Evolutionary conservation across 1,140 invertebrate genomes (phyloP).

Genomic region (Drosophila punjabiensis): DNA sequence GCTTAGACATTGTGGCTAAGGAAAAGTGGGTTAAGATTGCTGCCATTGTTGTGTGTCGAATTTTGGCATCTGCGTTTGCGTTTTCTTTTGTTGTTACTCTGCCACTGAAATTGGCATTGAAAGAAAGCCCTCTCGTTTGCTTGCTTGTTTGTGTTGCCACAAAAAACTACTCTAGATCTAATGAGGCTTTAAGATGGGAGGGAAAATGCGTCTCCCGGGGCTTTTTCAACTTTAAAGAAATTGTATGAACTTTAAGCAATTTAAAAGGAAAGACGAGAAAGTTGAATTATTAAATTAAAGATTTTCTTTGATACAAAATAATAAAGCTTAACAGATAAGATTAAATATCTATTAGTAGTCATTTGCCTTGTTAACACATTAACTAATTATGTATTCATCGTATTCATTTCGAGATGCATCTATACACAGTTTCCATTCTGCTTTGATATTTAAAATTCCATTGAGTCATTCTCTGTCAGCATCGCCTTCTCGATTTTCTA

Average conservation of each 20-base stretch:
- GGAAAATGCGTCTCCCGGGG: neutral
- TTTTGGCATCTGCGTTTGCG: constrained; percentile 33
- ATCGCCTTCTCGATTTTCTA: neutral
- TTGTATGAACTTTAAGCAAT: neutral
- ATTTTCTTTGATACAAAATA: neutral
- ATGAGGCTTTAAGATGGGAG: constrained; percentile 8
- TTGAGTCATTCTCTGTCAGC: constrained; percentile 3
- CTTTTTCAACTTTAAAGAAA: constrained; percentile 6
- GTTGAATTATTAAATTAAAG: neutral
- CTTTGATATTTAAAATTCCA: constrained; percentile 25
- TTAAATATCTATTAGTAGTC: neutral
- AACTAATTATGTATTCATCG: constrained; percentile 13
- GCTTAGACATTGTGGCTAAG: constrained; percentile 46
- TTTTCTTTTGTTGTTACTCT: constrained; percentile 45
- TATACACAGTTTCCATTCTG: constrained; percentile 3
- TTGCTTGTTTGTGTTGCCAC: constrained; percentile 8
- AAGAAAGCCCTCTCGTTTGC: constrained; percentile 8
- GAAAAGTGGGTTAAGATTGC: constrained; percentile 55
- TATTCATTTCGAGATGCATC: constrained; percentile 14
- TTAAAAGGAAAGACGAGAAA: neutral
- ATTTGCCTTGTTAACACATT: constrained; percentile 10
- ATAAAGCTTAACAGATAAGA: neutral
- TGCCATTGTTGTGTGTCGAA: constrained; percentile 47
- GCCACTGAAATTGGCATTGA: constrained; percentile 35
- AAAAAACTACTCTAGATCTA: constrained; percentile 16